Evolutionary conservation across 2,888 invertebrate species (phyloP).

Genomic region (Oscheius sp.): DNA sequence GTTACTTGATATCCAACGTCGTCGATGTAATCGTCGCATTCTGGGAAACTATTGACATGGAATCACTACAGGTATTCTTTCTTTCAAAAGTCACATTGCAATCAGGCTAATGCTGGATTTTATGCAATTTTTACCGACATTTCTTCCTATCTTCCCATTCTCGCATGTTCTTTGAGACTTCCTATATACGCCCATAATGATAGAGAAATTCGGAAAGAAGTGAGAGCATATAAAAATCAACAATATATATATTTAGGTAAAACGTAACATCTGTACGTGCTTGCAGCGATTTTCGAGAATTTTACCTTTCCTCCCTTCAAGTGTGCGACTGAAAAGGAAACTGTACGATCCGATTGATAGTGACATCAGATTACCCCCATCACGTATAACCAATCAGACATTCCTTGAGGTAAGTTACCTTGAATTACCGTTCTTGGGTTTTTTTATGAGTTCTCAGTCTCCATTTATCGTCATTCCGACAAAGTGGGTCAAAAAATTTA

Average conservation of each 20-base stretch:
- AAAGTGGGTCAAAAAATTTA: too few relatives aligned
- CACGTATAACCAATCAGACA: background rate
- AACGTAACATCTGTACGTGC: background rate
- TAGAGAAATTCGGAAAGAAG: slow-evolving; percentile 29
- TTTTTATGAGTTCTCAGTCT: background rate
- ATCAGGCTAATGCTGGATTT: slow-evolving; percentile 31
- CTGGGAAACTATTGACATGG: slow-evolving; percentile 39
- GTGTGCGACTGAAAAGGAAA: slow-evolving; percentile 13
- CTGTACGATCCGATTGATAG: slow-evolving; percentile 23
- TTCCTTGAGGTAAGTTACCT: slow-evolving; percentile 9
- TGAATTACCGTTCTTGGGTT: background rate
- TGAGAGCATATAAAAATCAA: background rate
- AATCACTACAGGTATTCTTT: too few relatives aligned
- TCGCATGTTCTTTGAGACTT: slow-evolving; percentile 52
- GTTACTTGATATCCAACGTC: slow-evolving; percentile 52
- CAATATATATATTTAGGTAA: background rate
- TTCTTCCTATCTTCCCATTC: slow-evolving; percentile 57
- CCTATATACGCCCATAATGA: slow-evolving; percentile 49
- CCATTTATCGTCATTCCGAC: background rate
- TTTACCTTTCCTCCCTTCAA: slow-evolving; percentile 14
- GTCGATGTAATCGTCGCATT: slow-evolving; percentile 55
- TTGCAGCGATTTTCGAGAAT: background rate
- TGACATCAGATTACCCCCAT: slow-evolving; percentile 5
- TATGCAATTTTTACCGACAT: slow-evolving; percentile 55
- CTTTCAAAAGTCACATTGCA: too few relatives aligned